These are phyloP conservation scores for Azorinus chamasolen DNA, from an alignment of 2,888 invertebrate species.

Conservation along the genomic window DNA sequence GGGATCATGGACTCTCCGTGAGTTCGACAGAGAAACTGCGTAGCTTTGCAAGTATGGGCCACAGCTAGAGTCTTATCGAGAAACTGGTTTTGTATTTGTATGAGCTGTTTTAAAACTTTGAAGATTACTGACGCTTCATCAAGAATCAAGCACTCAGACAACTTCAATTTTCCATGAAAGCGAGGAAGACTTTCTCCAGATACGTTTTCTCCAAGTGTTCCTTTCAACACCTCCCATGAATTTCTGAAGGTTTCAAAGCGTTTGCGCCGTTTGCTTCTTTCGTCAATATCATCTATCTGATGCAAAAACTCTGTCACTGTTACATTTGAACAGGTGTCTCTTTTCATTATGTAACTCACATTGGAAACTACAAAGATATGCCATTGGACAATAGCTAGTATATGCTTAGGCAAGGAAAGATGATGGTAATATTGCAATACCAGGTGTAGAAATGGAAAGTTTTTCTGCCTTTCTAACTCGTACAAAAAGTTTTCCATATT, in stretches of 20 bases:
- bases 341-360: slow-evolving; percentile 60
- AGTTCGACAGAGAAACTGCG: slow-evolving; percentile 37
- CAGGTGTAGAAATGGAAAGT: slow-evolving; percentile 38
- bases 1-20: slow-evolving; percentile 12
- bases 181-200: not conserved
- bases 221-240: slow-evolving; percentile 15
- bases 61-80: slow-evolving; percentile 41
- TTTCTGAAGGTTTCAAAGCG: slow-evolving; percentile 18
- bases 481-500: slow-evolving; percentile 22
- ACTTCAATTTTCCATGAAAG: slow-evolving; percentile 28
- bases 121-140: slow-evolving; percentile 35
- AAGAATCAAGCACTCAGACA: slow-evolving; percentile 55
- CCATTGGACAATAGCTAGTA: slow-evolving; percentile 61
- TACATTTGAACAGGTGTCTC: slow-evolving; percentile 49
- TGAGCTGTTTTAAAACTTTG: slow-evolving; percentile 39
- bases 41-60: slow-evolving; percentile 16
- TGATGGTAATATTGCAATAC: slow-evolving; percentile 24
- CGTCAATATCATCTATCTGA: slow-evolving; percentile 8
- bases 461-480: slow-evolving; percentile 17
- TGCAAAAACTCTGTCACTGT: slow-evolving; percentile 43
- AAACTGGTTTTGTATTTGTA: slow-evolving; percentile 60
- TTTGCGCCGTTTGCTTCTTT: slow-evolving; percentile 1
- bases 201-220: not conserved
- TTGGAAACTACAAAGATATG: slow-evolving; percentile 51
- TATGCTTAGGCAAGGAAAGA: slow-evolving; percentile 42